Evolutionary conservation across 2,113 vertebrate species (phyloP), one percentile per base, ranked within the genome.

Genomic region (Chionodraco myersi): DNA sequence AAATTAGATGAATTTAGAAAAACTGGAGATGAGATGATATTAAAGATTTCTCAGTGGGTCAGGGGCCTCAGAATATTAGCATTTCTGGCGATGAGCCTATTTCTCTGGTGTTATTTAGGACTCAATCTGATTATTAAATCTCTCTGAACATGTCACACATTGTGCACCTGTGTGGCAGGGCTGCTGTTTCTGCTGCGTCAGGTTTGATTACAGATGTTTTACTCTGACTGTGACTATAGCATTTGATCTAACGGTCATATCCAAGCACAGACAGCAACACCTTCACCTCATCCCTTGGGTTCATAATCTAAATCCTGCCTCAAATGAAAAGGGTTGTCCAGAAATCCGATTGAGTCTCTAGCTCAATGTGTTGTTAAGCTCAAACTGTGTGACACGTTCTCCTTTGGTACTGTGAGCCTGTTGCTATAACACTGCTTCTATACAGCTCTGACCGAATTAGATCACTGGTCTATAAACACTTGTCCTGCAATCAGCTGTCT

Each of bases 381-480:
- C 59, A 75, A 0, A 62, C 54, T 71, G 66, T 60, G 67, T 69
- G n/a, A 61, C 53, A 77, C n/a, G 16, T 62, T 53, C 52, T 47
- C 3, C 34, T 34, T 65, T 73, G 60, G n/a, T 66, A 45, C 64
- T 65, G 36, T 57, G 36, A 64, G 49, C 73, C 15, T 68, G 23
- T 34, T 74, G 59, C 64, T 84, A 71, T 76, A 68, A 2, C 14
- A 63, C 54, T 67, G n/a, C 64, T 75, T 64, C 66, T 80, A 59
- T 80, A 26, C 21, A 62, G 79, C 49, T 63, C 61, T 16, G 62
- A 83, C 72, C 13, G 34, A 92, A 84, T 88, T 87, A 86, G 88
- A 90, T 75, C 81, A 82, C 72, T 72, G 57, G 74, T 78, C 65
- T 77, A 77, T 58, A 75, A 61, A 74, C 59, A 16, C 71, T 67